Base-by-base conservation (phyloP, 2,797 vertebrate genomes). In the Poeciliopsis presidionis region DNA sequence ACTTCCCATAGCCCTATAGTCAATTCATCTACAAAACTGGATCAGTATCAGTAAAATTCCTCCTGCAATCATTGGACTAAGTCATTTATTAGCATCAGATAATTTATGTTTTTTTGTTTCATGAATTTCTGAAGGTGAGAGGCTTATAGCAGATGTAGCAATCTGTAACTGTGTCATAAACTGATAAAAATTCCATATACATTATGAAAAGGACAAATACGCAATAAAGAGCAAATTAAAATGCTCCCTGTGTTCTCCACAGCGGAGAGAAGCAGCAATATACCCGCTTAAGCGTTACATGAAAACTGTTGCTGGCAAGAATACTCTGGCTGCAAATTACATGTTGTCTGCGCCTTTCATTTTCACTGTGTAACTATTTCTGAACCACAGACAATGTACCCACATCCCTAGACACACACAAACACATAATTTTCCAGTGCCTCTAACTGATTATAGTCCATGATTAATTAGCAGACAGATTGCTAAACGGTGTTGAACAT, bases 381-480 rank as follows among this genome's bases (percentile, higher is more conserved):
- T 47, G 51, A 28, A 72, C 61, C 74, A 82, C 76, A 73, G 71
- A 81, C 28, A 14, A 57, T 51, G 53, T n/a, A 51, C 74, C 20
- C 81, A 71, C 67, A 72, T 33, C 51, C 59, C 45, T 47, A n/a
- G 30, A 59, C 63, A 76, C 36, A 30, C 75, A 65, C 74, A 80
- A 57, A 81, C 51, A 75, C 59, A 63, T 72, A 77, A 47, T 82
- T 75, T 85, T 75, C 75, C 72, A 72, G 80, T 30, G 81, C 78
- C 83, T 92, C 85, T 92, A 89, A 93, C 90, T 94, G 93, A 95
- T 95, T 94, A 91, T 88, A 84, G 84, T 69, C 77, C 91, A 88
- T 93, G 90, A 94, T 93, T 95, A 94, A 95, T 95, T 95, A 95
- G 85, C 85, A 93, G 90, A 92, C 93, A 94, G 92, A 94, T 90